A percentile compares a stretch with the other conserved stretches of the same genome.
Conservation (phyloP, 92 coral and sea anemone species). For the Phymanthus crucifer region DNA sequence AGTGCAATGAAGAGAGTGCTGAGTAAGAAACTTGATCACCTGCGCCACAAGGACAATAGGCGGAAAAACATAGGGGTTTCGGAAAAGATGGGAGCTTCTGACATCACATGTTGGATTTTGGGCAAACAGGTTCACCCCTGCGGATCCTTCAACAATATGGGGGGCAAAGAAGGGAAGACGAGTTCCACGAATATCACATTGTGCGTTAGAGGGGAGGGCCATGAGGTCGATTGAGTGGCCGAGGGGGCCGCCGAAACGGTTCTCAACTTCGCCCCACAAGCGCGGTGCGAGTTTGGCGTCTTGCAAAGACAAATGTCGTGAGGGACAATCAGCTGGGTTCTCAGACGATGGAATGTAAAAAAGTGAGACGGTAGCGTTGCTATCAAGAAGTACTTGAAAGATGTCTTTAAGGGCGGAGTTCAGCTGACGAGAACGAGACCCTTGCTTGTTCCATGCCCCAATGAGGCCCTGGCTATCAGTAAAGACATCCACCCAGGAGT, state of each 20-base stretch:
- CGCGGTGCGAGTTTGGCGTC: background rate
- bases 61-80: conserved; percentile 35
- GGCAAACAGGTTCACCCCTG: conserved; percentile 45
- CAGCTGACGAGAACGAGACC: background rate
- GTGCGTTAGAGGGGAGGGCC: conserved; percentile 38
- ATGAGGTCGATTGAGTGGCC: conserved; percentile 49
- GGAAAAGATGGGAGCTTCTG: conserved; percentile 7
- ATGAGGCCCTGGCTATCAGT: background rate
- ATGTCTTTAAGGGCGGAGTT: background rate
- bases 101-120: conserved; percentile 5
- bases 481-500: background rate
- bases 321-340: background rate
- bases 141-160: background rate
- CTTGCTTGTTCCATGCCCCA: background rate
- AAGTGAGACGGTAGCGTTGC: background rate
- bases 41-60: background rate
- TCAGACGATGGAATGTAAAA: background rate
- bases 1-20: too few species aligned
- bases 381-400: too few species aligned
- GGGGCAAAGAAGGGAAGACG: conserved; percentile 41
- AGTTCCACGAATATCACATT: background rate
- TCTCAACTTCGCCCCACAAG: background rate
- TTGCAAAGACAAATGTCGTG: conserved; percentile 4
- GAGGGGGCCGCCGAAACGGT: background rate
- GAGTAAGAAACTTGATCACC: too few species aligned